Evolutionary conservation across 1,140 invertebrate genomes (phyloP), one percentile per base, ranked within the genome.

Genomic region (Pseudomyrmex cubaensis): DNA sequence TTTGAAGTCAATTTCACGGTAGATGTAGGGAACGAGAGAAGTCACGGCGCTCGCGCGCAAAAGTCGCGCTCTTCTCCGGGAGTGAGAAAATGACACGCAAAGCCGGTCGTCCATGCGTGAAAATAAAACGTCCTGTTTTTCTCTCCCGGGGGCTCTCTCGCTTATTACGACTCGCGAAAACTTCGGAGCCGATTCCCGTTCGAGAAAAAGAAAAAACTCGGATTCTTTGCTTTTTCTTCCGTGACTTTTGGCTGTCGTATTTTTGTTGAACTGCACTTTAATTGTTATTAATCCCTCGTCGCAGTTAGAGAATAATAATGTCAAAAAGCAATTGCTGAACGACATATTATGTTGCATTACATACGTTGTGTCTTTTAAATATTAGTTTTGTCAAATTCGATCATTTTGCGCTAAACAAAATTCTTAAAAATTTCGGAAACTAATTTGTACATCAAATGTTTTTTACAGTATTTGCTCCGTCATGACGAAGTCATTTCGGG

Each of bases 1-100:
- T 83, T 85, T 75, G 78, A 85, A 83, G 84, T 83, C 78, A 74
- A 75, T 82, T 74, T 82, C 56, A 67, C 54, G 78, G 61, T 67
- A 63, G 69, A 85, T 74, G 70, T 72, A 48, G 70, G 70, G 52
- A 85, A 72, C 62, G 77, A 70, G 76, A 70, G 76, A 70, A 80
- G 76, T 80, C 76, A 59, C 70, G 76, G 22, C 35, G 64, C 54
- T 78, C 64, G 76, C 76, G 76, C 76, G 66, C 66, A 50, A 82
- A 74, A 82, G 67, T 85, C 77, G 59, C 59, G 54, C 57, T 48
- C 56, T n/a, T 83, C 46, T 52, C 52, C n/a, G 50, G 46, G 61
- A 77, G 72, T 75, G 82, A 66, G 73, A 83, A 83, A 83, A 83
- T 83, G 72, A 83, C 74, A 63, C 82, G 82, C 61, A 59, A 83